Conservation (phyloP, 2,797 vertebrate species). For the Melanotaenia nigrans region DNA sequence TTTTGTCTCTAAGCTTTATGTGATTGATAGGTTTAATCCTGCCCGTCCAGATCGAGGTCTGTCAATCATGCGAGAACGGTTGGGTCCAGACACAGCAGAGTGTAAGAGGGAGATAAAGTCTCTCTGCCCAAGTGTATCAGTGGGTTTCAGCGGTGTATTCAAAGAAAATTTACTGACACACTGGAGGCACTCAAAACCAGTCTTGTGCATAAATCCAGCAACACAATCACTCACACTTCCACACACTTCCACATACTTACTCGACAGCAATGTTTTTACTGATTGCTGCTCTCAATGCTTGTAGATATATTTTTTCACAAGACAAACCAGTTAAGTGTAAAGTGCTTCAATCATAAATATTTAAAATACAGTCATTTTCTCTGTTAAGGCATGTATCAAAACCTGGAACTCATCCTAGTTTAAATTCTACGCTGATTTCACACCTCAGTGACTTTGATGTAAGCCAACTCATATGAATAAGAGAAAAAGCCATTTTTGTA, state of each 20-base stretch:
- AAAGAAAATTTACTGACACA: conserved; percentile 74
- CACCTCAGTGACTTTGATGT: conserved; percentile 54
- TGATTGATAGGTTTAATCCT: conserved; percentile 87
- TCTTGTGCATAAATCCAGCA: conserved; percentile 66
- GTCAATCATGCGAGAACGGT: conserved; percentile 80
- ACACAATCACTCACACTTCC: conserved; percentile 57
- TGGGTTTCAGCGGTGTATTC: conserved; percentile 71
- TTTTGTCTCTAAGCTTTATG: conserved; percentile 78
- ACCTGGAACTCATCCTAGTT: conserved; percentile 54
- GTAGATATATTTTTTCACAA: conserved; percentile 28
- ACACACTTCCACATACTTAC: conserved; percentile 29
- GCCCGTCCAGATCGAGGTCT: conserved; percentile 79
- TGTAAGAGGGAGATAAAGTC: conserved; percentile 74
- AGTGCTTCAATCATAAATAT: conserved; percentile 67
- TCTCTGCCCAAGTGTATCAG: conserved; percentile 71
- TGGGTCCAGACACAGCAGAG: conserved; percentile 60
- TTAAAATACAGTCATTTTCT: conserved; percentile 56
- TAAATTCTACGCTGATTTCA: conserved; percentile 66
- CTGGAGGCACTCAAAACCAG: conserved; percentile 64
- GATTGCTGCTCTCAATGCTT: conserved; percentile 45
- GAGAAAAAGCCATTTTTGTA: conserved; percentile 69
- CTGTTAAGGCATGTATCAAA: conserved; percentile 44
- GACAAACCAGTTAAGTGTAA: conserved; percentile 48
- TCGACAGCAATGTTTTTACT: conserved; percentile 48
- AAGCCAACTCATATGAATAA: conserved; percentile 45